These are phyloP conservation scores for Thunnus maccoyii DNA, from an alignment of 2,113 vertebrate genomes.

Conservation along the genomic window DNA sequence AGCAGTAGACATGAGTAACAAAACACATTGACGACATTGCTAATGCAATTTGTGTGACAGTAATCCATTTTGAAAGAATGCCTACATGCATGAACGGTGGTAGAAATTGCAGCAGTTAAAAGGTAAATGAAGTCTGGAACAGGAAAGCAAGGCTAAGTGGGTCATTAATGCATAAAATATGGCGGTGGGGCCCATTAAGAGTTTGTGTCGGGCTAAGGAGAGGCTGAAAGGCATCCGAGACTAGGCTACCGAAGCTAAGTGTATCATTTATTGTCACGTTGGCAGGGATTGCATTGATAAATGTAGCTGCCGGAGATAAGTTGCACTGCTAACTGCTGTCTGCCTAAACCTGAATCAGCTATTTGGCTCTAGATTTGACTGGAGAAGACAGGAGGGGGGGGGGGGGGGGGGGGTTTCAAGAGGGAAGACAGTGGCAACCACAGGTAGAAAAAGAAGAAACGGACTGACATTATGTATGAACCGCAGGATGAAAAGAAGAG, in stretches of 20 bases:
- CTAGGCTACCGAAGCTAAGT: slow-evolving; percentile 46
- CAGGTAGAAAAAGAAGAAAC: not conserved
- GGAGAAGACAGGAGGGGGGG: slow-evolving; percentile 3
- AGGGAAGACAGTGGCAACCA: slow-evolving; percentile 1
- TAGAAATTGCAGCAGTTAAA: slow-evolving; percentile 43
- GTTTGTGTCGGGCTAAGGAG: slow-evolving; percentile 38
- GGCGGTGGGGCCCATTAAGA: slow-evolving; percentile 48
- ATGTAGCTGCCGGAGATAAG: slow-evolving; percentile 52
- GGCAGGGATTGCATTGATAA: slow-evolving; percentile 60
- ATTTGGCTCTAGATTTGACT: slow-evolving; percentile 26
- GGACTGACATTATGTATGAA: not conserved
- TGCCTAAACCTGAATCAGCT: slow-evolving; percentile 40
- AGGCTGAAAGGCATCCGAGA: slow-evolving; percentile 55
- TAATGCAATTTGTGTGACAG: slow-evolving; percentile 50
- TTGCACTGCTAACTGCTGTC: slow-evolving; percentile 46
- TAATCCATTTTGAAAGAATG: slow-evolving; percentile 54
- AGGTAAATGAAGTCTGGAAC: slow-evolving; percentile 65
- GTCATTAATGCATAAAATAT: slow-evolving; percentile 75
- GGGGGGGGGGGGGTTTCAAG: not conserved
- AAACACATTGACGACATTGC: slow-evolving; percentile 39
- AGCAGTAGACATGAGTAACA: slow-evolving; percentile 25
- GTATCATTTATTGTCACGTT: slow-evolving; percentile 66
- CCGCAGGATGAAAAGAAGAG: not conserved
- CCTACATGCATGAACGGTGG: slow-evolving; percentile 18
- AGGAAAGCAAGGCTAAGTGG: slow-evolving; percentile 66